Base-by-base conservation (phyloP, 1,140 invertebrate genomes). In the Heterodera carotae region DNA sequence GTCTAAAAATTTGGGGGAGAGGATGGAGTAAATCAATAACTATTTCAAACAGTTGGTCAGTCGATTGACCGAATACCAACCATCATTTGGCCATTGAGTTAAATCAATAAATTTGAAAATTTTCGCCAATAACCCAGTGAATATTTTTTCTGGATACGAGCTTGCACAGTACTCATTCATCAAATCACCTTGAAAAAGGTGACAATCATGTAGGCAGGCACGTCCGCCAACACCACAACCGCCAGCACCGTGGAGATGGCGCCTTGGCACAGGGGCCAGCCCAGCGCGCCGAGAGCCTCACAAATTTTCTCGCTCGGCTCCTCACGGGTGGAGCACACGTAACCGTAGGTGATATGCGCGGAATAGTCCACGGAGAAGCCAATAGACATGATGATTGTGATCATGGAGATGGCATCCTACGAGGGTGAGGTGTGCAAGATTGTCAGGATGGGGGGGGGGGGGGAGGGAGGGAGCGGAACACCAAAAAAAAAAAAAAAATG, bases 341-440 rank as follows among this genome's bases (percentile, higher is more conserved):
- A 98, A 0, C 94, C 94, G 85, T 98, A 97, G 81, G 94, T 96
- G 59, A 98, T 97, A 85, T 98, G 96, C 12, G 95, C 96, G 0
- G 95, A 95, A 87, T 96, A 98, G 85, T 98, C 96, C 0, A 98
- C 94, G 2, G 94, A 96, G 89, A 98, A 98, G 56, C 96, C 96
- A 36, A 98, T 96, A 84, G 95, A 96, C 95, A 98, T 98, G 66
- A 98, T 97, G 1, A 98, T 90, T 25, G 98, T 97, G 59, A 98
- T 97, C 95, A 98, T 98, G 0, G 95, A 97, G 83, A 98, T 96
- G 3, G 95, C 95, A 88, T 97, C 96, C 43, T 84, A 25, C 27
- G 69, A 25, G 2, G 27, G 27, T n/a, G n/a, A n/a, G n/a, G n/a
- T n/a, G n/a, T n/a, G n/a, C n/a, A n/a, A n/a, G n/a, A n/a, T n/a